phyloP scores from a whole-genome alignment of 2,113 vertebrate species.

The Garra rufa region DNA sequence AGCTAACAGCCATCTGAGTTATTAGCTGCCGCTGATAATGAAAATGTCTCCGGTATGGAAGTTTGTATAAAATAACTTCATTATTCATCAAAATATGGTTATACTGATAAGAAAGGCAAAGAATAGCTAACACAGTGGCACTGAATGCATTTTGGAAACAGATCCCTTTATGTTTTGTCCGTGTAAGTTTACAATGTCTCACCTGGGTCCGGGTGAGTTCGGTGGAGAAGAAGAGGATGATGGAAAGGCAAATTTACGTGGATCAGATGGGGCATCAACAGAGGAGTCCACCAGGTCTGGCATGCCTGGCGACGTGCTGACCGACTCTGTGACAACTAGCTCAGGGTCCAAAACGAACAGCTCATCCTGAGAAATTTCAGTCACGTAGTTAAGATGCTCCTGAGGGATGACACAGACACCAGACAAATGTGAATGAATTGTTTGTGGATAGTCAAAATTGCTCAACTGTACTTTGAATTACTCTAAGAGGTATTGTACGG shows the following conservation, averaged over 20 bases:
- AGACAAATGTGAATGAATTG: background rate
- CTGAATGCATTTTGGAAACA: background rate
- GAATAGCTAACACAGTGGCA: background rate
- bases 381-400: constrained; percentile 96
- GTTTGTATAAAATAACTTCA: constrained; percentile 3
- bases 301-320: constrained; percentile 86
- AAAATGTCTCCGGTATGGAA: background rate
- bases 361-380: constrained; percentile 94
- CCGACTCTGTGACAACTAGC: constrained; percentile 82
- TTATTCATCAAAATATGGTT: constrained; percentile 25
- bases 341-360: constrained; percentile 94
- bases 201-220: constrained; percentile 70
- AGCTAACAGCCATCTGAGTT: background rate
- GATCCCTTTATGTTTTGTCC: background rate
- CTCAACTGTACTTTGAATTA: background rate
- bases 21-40: background rate
- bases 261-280: constrained; percentile 68
- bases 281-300: constrained; percentile 80
- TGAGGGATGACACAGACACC: constrained; percentile 58
- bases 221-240: constrained; percentile 74
- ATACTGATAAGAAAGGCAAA: background rate
- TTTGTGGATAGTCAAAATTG: background rate
- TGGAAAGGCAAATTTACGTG: constrained; percentile 75
- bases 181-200: constrained; percentile 16
- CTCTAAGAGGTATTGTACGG: background rate